Evolutionary conservation across 1,140 invertebrate species (phyloP), one percentile per base, ranked within the genome.

Genomic region (Argopecten irradians): DNA sequence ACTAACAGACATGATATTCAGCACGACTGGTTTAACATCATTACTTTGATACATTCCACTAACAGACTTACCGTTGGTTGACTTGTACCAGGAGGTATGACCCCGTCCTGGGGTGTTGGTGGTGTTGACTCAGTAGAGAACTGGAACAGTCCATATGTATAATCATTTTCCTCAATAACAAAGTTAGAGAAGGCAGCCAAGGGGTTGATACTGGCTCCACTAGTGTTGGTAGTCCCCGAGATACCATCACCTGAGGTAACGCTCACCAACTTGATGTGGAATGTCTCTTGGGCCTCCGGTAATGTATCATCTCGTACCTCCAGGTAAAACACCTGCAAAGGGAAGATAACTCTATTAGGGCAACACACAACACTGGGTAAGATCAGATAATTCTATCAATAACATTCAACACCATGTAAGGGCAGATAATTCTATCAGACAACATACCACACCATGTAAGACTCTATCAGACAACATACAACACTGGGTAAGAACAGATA

Each of bases 191-290:
- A 46, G 34, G 87, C 33, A 13, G 35, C 86, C 0, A 86, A 39
- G 7, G 88, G 89, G 82, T 95, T 91, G 22, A 95, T 93, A 85
- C 93, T 94, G n/a, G 94, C 95, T n/a, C 95, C 95, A 92, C 95
- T 95, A 0, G 91, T 93, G 83, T 93, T 93, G 19, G 95, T 95
- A n/a, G 92, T 92, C 11, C 94, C 94, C 14, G 90, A 82, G 13
- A 90, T 22, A 11, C 94, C 93, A 89, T 95, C 95, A 85, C 85
- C 91, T 11, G 94, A 92, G 9, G 89, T 41, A 1, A 90, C 93
- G 9, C 89, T 90, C 11, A 89, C 85, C 19, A 95, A 89, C 28
- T 86, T 84, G 16, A 95, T 89, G 9, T 92, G 87, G 91, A 94
- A 95, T 22, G 86, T 87, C 83, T 95, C 94, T 41, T 87, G 87